Base-by-base conservation (phyloP, 2,113 vertebrate genomes). In the Tapirus terrestris region DNA sequence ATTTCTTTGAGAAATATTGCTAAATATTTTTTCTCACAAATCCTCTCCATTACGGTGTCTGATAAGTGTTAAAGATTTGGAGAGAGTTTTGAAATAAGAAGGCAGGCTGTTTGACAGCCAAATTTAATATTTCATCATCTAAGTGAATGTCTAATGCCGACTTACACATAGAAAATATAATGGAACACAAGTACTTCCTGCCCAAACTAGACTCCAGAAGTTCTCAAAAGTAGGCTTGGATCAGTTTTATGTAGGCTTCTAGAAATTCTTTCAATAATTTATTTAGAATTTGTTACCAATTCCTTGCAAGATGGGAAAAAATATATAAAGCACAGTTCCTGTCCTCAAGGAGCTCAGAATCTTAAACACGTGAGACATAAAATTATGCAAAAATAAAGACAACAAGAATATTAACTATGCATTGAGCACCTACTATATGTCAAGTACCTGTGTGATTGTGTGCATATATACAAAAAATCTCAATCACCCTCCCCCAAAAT, bases 1-100 rank as follows among this genome's bases (percentile, higher is more conserved):
- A 31, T 61, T 72, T 73, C 61, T 93, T 88, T 72, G 5, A 94
- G 25, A 43, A 94, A 51, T 79, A 33, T 61, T 88, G 21, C 43
- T 96, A 95, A 96, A 31, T 33, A 58, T n/a, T 39, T 96, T 94
- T 90, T 82, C 58, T 76, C 51, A 75, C 6, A 72, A 76, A 89
- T 68, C 58, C 18, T 58, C 43, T 72, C 65, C 45, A 56, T 75
- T 65, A 43, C 5, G 63, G 36, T 29, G 31, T 73, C 43, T 56
- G 48, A 5, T 73, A 91, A 89, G 65, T 65, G 60, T 72, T 43
- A 90, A 53, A 73, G 51, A 83, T 79, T 84, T 70, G 5, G 65
- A 33, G n/a, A 90, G 60, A 72, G 18, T 51, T 82, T 61, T 84
- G 48, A 92, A 80, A 20, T 77, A 58, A 18, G 21, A 81, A 61